A percentile compares a stretch with the other conserved stretches of the same genome.
Evolutionary conservation across 2,888 invertebrate genomes (phyloP).

Genomic region (Andrena camellia): DNA sequence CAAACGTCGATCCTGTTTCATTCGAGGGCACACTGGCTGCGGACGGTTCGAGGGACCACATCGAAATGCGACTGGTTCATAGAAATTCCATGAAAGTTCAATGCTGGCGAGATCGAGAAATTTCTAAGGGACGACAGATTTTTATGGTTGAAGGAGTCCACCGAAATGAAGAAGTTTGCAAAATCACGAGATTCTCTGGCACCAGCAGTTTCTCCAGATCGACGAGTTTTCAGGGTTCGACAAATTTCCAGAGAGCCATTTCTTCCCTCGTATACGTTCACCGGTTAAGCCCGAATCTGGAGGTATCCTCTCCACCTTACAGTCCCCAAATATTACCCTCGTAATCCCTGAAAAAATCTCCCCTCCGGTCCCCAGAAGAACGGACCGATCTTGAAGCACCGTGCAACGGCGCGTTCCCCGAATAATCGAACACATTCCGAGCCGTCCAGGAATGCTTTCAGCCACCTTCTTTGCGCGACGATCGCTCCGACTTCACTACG

Average conservation of each 20-base stretch:
- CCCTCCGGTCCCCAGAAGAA: no score
- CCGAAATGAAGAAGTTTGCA: background rate
- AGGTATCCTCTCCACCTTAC: no score
- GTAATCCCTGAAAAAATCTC: background rate
- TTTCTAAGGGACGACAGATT: background rate
- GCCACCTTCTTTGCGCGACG: background rate
- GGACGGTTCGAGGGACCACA: background rate
- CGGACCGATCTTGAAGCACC: background rate
- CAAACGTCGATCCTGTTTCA: conserved; percentile 3
- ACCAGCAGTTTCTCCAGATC: background rate
- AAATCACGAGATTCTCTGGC: background rate
- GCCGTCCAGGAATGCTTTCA: conserved; percentile 25
- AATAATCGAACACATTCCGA: conserved; percentile 42
- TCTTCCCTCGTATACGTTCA: background rate
- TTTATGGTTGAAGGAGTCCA: background rate
- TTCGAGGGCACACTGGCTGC: background rate
- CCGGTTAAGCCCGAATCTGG: no score
- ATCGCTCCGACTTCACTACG: conserved; percentile 20
- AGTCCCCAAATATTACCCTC: background rate
- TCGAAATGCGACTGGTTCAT: background rate
- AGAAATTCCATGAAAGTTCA: background rate
- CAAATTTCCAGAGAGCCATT: background rate
- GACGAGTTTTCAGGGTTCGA: background rate
- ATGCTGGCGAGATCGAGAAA: background rate
- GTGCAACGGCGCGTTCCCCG: conserved; percentile 20